Percentiles rank a stretch among this genome's conserved stretches.
phyloP scores from a whole-genome alignment of 1,140 invertebrate species.

The Lethocerus indicus region DNA sequence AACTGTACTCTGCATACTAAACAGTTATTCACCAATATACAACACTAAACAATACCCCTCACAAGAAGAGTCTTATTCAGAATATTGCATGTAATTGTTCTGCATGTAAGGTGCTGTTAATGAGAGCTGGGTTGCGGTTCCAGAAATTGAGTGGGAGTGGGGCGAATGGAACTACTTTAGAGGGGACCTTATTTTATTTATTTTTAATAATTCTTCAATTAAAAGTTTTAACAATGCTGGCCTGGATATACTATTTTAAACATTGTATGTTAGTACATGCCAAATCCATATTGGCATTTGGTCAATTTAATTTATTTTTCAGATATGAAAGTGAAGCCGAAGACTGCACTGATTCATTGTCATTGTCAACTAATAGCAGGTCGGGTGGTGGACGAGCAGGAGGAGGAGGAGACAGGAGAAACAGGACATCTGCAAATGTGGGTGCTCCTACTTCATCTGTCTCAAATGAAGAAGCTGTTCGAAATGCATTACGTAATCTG shows the following conservation, averaged over 20 bases:
- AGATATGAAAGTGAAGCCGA: constrained; percentile 15
- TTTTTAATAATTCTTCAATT: not conserved
- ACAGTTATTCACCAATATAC: not conserved
- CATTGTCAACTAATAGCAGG: constrained; percentile 4
- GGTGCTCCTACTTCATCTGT: too few species aligned
- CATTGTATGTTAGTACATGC: not conserved
- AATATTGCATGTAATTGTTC: not conserved
- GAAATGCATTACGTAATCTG: constrained; percentile 18
- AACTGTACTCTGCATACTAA: not conserved
- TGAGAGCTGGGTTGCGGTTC: too few species aligned
- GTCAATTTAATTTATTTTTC: not conserved
- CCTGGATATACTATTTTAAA: not conserved
- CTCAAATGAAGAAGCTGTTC: constrained; percentile 15
- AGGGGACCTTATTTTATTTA: not conserved
- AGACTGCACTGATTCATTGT: constrained; percentile 11
- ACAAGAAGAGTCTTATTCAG: not conserved
- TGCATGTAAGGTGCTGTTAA: too few species aligned
- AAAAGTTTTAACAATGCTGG: not conserved
- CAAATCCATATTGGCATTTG: not conserved
- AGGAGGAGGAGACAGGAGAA: too few species aligned
- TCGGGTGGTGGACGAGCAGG: too few species aligned
- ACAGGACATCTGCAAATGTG: too few species aligned
- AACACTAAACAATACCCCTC: not conserved
- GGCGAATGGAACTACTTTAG: not conserved
- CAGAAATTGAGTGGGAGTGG: too few species aligned